Conservation (phyloP, 2,888 invertebrate species). For the Pristionchus arcanus region DNA sequence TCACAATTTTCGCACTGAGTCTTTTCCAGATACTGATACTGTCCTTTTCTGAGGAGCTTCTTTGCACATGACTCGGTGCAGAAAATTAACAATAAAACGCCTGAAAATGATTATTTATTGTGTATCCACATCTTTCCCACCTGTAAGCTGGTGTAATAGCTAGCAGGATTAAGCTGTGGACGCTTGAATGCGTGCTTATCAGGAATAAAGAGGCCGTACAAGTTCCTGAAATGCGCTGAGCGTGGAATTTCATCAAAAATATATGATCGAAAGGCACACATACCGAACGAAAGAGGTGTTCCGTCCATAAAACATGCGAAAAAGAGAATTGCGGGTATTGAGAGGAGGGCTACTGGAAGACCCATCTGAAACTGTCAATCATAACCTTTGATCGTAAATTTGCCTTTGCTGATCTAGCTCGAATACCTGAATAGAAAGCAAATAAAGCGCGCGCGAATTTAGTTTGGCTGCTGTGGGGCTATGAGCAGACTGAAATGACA, state of each 20-base stretch:
- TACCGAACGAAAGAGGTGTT: neutral
- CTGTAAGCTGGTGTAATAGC: neutral
- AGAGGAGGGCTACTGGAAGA: no score
- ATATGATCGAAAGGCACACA: neutral
- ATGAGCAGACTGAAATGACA: no score
- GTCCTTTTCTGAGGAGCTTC: neutral
- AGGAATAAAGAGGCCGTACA: neutral
- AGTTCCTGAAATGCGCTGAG: neutral
- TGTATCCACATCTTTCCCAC: neutral
- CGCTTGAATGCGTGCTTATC: neutral
- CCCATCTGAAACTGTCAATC: no score
- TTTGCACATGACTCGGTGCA: neutral
- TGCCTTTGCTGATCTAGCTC: no score
- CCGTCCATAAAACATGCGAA: neutral
- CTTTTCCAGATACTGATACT: no score
- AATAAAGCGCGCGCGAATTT: no score
- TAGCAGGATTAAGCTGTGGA: neutral
- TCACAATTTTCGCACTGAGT: no score
- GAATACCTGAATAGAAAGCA: no score
- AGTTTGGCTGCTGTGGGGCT: no score
- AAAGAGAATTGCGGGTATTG: neutral
- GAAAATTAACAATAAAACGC: neutral
- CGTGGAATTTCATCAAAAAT: neutral
- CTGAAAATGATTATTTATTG: neutral
- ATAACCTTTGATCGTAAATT: no score